These are phyloP conservation scores for Alviniconcha strummeri DNA, from an alignment of 2,888 invertebrate genomes.

Conservation along the genomic window DNA sequence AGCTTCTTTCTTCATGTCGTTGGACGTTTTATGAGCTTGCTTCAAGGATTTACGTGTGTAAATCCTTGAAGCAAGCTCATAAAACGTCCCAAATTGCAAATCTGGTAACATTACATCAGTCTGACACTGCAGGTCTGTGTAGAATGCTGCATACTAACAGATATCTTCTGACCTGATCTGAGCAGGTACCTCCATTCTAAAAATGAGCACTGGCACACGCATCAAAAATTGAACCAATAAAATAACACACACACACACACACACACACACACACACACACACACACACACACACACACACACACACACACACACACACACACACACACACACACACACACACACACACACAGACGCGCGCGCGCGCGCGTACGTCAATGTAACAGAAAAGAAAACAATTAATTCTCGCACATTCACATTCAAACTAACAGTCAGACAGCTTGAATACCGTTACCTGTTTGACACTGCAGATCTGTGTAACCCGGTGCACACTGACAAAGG, in stretches of 20 bases:
- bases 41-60: too few relatives aligned
- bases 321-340: neutral
- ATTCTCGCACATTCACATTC: neutral
- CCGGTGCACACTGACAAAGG: neutral
- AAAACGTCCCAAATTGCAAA: neutral
- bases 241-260: neutral
- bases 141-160: too few relatives aligned
- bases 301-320: neutral
- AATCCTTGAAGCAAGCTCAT: too few relatives aligned
- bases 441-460: neutral
- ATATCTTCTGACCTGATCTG: too few relatives aligned
- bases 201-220: too few relatives aligned
- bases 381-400: neutral
- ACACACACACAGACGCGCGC: neutral
- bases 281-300: neutral
- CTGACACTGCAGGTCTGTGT: too few relatives aligned
- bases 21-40: too few relatives aligned
- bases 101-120: neutral
- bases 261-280: conserved; percentile 2
- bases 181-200: too few relatives aligned
- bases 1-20: too few relatives aligned
- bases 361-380: neutral
- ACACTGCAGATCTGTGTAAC: neutral
- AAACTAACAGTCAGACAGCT: neutral
- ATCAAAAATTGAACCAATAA: neutral